Evolutionary conservation across 2,888 invertebrate species (phyloP).

Genomic region (Tetanocera ferruginea): DNA sequence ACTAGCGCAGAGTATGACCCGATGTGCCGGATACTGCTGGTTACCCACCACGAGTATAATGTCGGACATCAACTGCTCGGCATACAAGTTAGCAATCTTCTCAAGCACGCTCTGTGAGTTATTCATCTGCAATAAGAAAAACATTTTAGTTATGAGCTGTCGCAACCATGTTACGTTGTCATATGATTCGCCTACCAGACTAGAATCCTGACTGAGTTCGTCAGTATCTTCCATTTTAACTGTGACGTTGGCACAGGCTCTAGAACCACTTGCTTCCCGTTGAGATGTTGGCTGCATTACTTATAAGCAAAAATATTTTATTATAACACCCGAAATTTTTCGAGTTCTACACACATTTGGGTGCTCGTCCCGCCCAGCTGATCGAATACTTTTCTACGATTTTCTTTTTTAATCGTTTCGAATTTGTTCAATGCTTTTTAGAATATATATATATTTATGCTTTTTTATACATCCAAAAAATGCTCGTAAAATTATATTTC

Average conservation of each 20-base stretch:
- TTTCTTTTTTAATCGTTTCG: background rate
- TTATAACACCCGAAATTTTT: background rate
- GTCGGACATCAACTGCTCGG: slow-evolving; percentile 91
- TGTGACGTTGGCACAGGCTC: background rate
- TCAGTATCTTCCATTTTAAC: slow-evolving; percentile 46
- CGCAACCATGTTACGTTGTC: background rate
- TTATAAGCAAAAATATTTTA: background rate
- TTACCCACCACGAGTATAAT: slow-evolving; percentile 87
- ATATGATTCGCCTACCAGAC: slow-evolving; percentile 49
- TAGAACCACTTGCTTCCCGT: background rate
- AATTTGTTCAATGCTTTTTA: background rate
- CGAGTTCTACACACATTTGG: too few species aligned
- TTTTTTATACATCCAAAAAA: too few species aligned
- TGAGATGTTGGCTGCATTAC: slow-evolving; percentile 11
- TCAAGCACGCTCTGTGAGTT: slow-evolving; percentile 85
- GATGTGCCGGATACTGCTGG: slow-evolving; percentile 87
- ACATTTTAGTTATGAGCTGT: background rate
- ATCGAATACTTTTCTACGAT: background rate
- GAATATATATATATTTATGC: too few species aligned
- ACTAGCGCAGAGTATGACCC: slow-evolving; percentile 91
- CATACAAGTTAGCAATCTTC: slow-evolving; percentile 86
- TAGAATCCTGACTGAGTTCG: slow-evolving; percentile 54
- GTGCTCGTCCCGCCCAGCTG: background rate
- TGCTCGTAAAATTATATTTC: too few species aligned
- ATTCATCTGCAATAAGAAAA: slow-evolving; percentile 72